phyloP scores from a whole-genome alignment of 2,797 vertebrate species.

The Galagoides demidoff region DNA sequence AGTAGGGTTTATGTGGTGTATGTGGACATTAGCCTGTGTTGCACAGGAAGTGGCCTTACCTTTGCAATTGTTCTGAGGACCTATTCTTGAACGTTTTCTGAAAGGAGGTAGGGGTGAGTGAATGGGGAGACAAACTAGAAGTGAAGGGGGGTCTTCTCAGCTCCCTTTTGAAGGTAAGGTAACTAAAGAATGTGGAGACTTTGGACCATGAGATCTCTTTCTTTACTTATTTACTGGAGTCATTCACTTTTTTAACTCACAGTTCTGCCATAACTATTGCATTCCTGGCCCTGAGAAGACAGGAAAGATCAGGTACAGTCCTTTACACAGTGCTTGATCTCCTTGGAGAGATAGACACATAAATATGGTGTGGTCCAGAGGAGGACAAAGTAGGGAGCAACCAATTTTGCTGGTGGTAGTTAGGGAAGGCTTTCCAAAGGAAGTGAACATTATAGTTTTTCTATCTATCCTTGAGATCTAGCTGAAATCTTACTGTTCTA shows the following conservation, averaged over 20 bases:
- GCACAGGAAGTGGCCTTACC: conserved; percentile 73
- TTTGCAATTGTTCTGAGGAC: conserved; percentile 58
- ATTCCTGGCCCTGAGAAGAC: background rate
- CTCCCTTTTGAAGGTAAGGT: background rate
- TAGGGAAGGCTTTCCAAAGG: conserved; percentile 22
- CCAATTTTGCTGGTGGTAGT: conserved; percentile 23
- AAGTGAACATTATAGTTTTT: background rate
- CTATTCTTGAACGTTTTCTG: conserved; percentile 49
- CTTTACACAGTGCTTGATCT: conserved; percentile 13
- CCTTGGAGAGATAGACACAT: background rate
- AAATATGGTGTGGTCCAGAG: background rate
- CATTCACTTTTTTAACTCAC: conserved; percentile 45
- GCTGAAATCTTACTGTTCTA: conserved; percentile 18
- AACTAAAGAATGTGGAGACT: conserved; percentile 15
- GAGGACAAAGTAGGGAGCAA: background rate
- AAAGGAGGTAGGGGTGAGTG: background rate
- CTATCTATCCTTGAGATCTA: background rate
- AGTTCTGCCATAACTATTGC: background rate
- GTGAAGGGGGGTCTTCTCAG: background rate
- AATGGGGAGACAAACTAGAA: background rate
- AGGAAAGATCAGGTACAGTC: background rate
- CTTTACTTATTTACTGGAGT: background rate
- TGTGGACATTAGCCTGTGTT: conserved; percentile 75
- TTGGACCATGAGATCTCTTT: background rate
- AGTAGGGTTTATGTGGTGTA: conserved; percentile 29